These are phyloP conservation scores for Solenodon paradoxus DNA, from an alignment of 2,113 vertebrate species.

Conservation along the genomic window DNA sequence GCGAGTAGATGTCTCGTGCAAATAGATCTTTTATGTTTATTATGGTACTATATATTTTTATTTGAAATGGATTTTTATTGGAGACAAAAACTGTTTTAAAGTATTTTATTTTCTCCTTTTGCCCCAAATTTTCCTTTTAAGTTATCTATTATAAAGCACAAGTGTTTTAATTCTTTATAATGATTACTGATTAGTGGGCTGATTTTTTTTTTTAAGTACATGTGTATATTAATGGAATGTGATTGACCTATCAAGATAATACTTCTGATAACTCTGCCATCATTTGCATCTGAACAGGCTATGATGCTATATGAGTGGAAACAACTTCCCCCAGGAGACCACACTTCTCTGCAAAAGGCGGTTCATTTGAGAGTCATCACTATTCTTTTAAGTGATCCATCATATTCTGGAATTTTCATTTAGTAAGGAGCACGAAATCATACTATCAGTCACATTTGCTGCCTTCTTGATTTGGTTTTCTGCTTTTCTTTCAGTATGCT, in stretches of 20 bases:
- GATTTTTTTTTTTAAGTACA: background rate
- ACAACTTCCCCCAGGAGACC: background rate
- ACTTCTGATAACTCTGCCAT: background rate
- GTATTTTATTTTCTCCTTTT: background rate
- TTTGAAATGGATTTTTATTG: background rate
- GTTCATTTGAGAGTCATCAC: background rate
- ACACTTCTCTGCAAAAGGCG: background rate
- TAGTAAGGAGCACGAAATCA: background rate
- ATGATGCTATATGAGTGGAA: background rate
- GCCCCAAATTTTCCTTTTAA: background rate
- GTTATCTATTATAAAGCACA: background rate
- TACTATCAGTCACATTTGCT: background rate
- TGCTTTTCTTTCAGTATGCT: background rate
- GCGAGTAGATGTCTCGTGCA: background rate
- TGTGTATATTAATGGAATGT: background rate
- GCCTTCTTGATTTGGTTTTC: background rate
- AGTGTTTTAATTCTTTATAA: background rate
- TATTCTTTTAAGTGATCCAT: background rate
- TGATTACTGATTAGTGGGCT: background rate
- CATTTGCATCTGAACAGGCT: background rate
- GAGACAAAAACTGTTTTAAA: slow-evolving; percentile 12
- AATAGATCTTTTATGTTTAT: background rate
- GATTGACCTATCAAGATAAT: background rate
- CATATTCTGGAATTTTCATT: background rate
- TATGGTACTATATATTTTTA: background rate